Conservation (phyloP, 1,140 invertebrate genomes). For the Drosophila lacteicornis region DNA sequence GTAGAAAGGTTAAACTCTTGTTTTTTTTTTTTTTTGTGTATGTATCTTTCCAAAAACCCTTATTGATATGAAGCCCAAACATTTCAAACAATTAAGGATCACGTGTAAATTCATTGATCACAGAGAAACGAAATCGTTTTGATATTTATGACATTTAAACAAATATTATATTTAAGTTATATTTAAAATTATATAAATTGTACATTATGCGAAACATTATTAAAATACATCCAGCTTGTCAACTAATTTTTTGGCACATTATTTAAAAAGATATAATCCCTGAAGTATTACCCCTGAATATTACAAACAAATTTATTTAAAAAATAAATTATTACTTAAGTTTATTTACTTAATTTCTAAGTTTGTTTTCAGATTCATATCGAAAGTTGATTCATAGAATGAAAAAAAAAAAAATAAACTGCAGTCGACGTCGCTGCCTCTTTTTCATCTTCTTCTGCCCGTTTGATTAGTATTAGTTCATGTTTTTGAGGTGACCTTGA, state of each 20-base stretch:
- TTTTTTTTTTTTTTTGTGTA: too few species aligned
- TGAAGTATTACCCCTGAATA: too few species aligned
- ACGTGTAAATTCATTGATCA: constrained; percentile 5
- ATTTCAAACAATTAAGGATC: constrained; percentile 21
- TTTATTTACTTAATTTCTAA: too few species aligned
- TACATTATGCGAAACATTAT: too few species aligned
- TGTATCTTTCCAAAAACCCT: background rate
- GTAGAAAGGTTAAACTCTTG: too few species aligned
- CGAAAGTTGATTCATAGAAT: constrained; percentile 9
- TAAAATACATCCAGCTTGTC: too few species aligned
- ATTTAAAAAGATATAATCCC: too few species aligned
- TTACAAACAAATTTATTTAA: too few species aligned
- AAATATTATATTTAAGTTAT: too few species aligned
- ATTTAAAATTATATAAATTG: too few species aligned
- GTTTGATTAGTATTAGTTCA: constrained; percentile 72
- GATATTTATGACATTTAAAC: background rate
- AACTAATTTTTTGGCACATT: too few species aligned
- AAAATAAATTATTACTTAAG: too few species aligned
- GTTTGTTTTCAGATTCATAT: constrained; percentile 1
- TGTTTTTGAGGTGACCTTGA: constrained; percentile 76
- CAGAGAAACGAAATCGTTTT: background rate
- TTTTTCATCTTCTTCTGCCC: constrained; percentile 5
- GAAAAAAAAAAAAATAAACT: constrained; percentile 12
- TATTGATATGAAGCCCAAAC: constrained; percentile 2
- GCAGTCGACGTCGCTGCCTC: constrained; percentile 30